Evolutionary conservation across 2,113 vertebrate species (phyloP), one percentile per base, ranked within the genome.

Genomic region (Nestor notabilis): DNA sequence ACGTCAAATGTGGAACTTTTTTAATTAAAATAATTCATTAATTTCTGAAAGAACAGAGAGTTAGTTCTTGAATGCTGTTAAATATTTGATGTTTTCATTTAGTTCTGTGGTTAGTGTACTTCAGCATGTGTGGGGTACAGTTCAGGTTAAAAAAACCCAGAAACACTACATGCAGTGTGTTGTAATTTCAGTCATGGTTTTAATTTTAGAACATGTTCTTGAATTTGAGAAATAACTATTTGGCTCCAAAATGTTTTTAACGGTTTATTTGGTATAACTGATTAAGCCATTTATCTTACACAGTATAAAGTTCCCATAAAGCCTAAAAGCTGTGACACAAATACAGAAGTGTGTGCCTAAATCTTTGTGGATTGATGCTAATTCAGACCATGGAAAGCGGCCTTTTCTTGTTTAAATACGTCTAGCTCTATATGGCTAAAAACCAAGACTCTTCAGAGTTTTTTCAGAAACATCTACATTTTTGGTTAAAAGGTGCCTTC

Each of bases 401-500:
- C 21, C 27, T 78, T 76, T 17, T 70, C 65, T 83, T 93, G 13
- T 77, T 97, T 19, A 79, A 94, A 49, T 89, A 53, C 17, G 63
- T 85, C 11, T 53, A 63, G 25, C 31, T 60, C 7, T 68, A 60
- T 52, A 31, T 49, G n/a, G 43, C 77, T 85, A 66, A 79, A 91
- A 95, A 52, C 13, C 25, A 49, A 85, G 88, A 88, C 76, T 25
- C 64, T 84, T 69, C 63, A 16, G 85, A 41, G 17, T 50, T 64
- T 82, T 78, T 71, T 37, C 31, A 61, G 87, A 89, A 97, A 44
- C 19, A 9, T 49, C 19, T 91, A 90, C 3, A 6, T 53, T 94
- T 95, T 95, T 95, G 47, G 47, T 78, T 96, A 93, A 97, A 95
- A 93, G 52, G 10, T 81, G 17, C 29, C 44, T 87, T 90, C 41